These are phyloP conservation scores for Hippocampus comes DNA, from an alignment of 2,113 vertebrate genomes.

Conservation along the genomic window DNA sequence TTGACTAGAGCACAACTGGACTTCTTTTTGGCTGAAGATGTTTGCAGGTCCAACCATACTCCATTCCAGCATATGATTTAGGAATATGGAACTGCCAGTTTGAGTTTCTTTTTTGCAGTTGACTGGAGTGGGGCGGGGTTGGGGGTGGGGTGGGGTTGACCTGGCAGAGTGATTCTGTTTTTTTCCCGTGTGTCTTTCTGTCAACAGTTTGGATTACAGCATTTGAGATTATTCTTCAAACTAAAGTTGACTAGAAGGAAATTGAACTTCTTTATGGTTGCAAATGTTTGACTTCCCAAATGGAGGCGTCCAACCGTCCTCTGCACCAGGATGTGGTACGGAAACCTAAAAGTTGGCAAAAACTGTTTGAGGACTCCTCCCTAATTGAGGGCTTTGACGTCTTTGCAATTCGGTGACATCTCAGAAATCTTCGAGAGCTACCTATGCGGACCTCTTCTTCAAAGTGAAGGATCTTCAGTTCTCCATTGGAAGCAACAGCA, in stretches of 20 bases:
- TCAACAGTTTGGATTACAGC: not conserved
- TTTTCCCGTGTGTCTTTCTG: not conserved
- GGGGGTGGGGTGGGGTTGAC: too few species aligned
- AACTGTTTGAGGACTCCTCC: not conserved
- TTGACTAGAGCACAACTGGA: not conserved
- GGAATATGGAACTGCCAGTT: too few species aligned
- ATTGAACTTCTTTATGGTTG: too few species aligned
- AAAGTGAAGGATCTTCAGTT: too few species aligned
- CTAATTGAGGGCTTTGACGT: not conserved
- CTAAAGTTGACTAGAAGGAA: not conserved
- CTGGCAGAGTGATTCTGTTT: conserved; percentile 11
- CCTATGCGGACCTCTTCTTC: too few species aligned
- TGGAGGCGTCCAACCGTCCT: not conserved
- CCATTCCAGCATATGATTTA: too few species aligned
- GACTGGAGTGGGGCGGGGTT: too few species aligned
- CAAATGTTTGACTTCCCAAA: not conserved
- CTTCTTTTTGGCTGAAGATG: not conserved
- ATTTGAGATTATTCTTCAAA: not conserved
- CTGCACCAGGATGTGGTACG: not conserved
- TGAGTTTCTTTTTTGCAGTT: too few species aligned
- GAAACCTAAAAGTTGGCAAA: not conserved
- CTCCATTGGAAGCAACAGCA: too few species aligned
- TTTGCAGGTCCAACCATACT: too few species aligned
- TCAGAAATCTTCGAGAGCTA: not conserved
- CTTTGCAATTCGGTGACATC: not conserved